Evolutionary conservation across 1,140 invertebrate genomes (phyloP), one percentile per base, ranked within the genome.

Genomic region (Eurytemora carolleeae): DNA sequence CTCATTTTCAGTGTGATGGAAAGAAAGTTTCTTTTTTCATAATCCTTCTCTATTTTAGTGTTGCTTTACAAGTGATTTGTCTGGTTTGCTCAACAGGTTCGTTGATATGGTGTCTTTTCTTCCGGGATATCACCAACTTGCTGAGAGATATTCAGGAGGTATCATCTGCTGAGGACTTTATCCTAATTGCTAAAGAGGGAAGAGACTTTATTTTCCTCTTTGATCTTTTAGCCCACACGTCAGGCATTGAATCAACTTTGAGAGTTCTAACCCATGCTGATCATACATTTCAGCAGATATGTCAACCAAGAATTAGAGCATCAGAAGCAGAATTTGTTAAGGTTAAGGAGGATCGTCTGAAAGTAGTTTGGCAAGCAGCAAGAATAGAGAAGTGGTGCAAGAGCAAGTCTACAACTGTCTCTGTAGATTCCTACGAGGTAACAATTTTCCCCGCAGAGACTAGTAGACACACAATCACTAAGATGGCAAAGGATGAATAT

Each of bases 401-500:
- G 3, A n/a, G n/a, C n/a, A n/a, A n/a, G n/a, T n/a, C n/a, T n/a
- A 19, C 19, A 7, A 18, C 24, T n/a, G 52, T 59, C 25, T 19
- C n/a, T 18, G 52, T 59, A 7, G 58, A 59, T 19, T 53, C 24
- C 31, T 59, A 59, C 31, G 58, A 59, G 22, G 58, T 59, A 1
- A 59, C 58, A 59, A 59, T 59, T 54, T 59, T 52, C 23, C 58
- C 58, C n/a, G 58, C 58, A 2, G 58, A 59, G 26, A 54, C 58
- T n/a, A 26, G 25, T 2, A 26, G 52, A n/a, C n/a, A 59, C 22
- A 54, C 58, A 1, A 19, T 20, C 23, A 59, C 58, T 3, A n/a
- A 53, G 1, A 18, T 26, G 2, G 58, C 58, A 59, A 3, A n/a
- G 16, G 25, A n/a, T 1, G 18, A 57, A 20, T 18, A 57, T 23